Evolutionary conservation across 1,140 invertebrate species (phyloP).

Genomic region (Drosophila athabasca): DNA sequence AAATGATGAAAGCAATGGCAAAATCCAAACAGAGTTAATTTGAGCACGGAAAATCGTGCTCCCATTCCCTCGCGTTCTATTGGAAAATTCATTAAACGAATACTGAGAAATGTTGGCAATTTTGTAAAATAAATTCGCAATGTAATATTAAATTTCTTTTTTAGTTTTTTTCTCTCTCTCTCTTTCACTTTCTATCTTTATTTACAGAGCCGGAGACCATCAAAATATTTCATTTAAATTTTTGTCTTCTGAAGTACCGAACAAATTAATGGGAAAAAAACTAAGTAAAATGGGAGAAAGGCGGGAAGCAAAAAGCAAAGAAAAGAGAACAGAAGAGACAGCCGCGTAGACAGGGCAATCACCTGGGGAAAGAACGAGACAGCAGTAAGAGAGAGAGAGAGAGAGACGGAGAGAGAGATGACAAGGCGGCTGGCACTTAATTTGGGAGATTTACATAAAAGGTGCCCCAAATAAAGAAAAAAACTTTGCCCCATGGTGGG

Average conservation of each 20-base stretch:
- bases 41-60: neutral
- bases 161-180: slow-evolving; percentile 7
- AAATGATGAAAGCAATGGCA: slow-evolving; percentile 22
- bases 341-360: slow-evolving; percentile 4
- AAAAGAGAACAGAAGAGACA: slow-evolving; percentile 29
- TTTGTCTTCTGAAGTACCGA: slow-evolving; percentile 44
- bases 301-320: slow-evolving; percentile 45
- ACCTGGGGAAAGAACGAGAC: neutral
- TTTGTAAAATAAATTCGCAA: slow-evolving; percentile 38
- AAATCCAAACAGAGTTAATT: slow-evolving; percentile 31
- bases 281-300: slow-evolving; percentile 6
- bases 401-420: slow-evolving; percentile 19
- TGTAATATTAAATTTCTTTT: slow-evolving; percentile 41
- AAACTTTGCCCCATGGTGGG: slow-evolving; percentile 18
- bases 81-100: slow-evolving; percentile 9
- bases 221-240: slow-evolving; percentile 73
- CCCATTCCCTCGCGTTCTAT: no score
- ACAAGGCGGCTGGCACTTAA: slow-evolving; percentile 69
- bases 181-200: slow-evolving; percentile 9
- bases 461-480: slow-evolving; percentile 16
- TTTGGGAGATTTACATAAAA: slow-evolving; percentile 78
- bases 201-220: slow-evolving; percentile 39
- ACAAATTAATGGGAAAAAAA: slow-evolving; percentile 68
- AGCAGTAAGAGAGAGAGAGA: neutral
- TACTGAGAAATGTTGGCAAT: slow-evolving; percentile 11